A percentile compares a stretch with the other conserved stretches of the same genome.
phyloP scores from a whole-genome alignment of 1,140 invertebrate genomes.

The Drosophila nannoptera region DNA sequence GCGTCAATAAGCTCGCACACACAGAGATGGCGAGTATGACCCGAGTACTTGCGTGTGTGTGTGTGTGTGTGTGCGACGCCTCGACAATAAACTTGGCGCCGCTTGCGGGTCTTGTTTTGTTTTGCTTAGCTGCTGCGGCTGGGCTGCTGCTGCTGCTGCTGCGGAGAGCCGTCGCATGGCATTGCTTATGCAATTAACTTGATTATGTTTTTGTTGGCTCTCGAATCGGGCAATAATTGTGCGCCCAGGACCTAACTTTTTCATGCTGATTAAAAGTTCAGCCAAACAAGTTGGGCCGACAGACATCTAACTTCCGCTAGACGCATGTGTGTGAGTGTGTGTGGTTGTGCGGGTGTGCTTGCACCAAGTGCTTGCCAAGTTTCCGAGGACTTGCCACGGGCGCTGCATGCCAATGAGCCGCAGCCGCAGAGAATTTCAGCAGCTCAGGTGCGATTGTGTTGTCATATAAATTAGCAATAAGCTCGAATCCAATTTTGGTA shows the following conservation, averaged over 20 bases:
- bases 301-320: constrained; percentile 66
- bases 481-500: constrained; percentile 4
- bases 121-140: constrained; percentile 1
- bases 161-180: constrained; percentile 37
- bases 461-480: constrained; percentile 30
- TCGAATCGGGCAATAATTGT: constrained; percentile 66
- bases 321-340: constrained; percentile 28
- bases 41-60: background rate
- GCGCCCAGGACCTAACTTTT: constrained; percentile 40
- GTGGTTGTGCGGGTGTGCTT: constrained; percentile 4
- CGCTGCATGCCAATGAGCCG: constrained; percentile 39
- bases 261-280: constrained; percentile 68
- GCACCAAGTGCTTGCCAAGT: constrained; percentile 19
- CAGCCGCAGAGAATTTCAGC: constrained; percentile 14
- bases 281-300: constrained; percentile 62
- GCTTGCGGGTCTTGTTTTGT: constrained; percentile 20
- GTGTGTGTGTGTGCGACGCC: constrained; percentile 22
- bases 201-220: constrained; percentile 71
- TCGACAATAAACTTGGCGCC: constrained; percentile 69
- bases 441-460: constrained; percentile 7
- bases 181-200: constrained; percentile 71
- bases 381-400: constrained; percentile 3
- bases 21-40: constrained; percentile 1
- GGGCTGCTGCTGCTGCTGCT: constrained; percentile 13
- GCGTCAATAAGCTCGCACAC: constrained; percentile 28